These are phyloP conservation scores for Allolobophora icterica DNA, from an alignment of 2,888 invertebrate species.

Conservation along the genomic window DNA sequence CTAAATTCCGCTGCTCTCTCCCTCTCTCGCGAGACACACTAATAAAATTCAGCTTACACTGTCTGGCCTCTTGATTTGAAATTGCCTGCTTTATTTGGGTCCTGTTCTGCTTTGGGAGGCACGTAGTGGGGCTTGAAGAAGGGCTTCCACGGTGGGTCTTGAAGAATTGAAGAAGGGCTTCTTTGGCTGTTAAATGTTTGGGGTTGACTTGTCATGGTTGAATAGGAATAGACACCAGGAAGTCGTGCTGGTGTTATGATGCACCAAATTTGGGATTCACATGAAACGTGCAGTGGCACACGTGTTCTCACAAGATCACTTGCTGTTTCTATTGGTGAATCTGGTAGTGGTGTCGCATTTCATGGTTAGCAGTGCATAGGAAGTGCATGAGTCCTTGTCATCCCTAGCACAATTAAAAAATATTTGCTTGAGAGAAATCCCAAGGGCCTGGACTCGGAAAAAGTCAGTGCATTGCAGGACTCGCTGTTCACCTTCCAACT, in stretches of 20 bases:
- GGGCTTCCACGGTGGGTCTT: too few species aligned
- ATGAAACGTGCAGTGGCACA: not conserved
- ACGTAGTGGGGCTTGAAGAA: not conserved
- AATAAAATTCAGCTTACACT: not conserved
- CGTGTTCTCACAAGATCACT: not conserved
- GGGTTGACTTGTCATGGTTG: not conserved
- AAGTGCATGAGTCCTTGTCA: not conserved
- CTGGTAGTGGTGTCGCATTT: not conserved
- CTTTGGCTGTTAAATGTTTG: not conserved
- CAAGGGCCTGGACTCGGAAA: not conserved
- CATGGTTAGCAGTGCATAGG: not conserved
- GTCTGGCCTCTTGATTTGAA: conserved; percentile 7
- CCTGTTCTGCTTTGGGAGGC: conserved; percentile 17
- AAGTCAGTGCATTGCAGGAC: too few species aligned
- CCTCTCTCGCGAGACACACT: not conserved
- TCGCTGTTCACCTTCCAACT: not conserved
- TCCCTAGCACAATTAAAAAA: not conserved
- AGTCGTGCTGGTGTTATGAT: not conserved
- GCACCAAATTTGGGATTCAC: not conserved
- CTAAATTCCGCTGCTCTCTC: too few species aligned
- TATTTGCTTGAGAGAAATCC: not conserved
- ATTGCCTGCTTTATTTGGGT: not conserved
- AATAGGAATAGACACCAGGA: not conserved
- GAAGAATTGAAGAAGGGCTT: not conserved
- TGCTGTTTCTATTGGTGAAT: not conserved